These are phyloP conservation scores for Uria lomvia DNA, from an alignment of 2,113 vertebrate genomes.

Conservation along the genomic window DNA sequence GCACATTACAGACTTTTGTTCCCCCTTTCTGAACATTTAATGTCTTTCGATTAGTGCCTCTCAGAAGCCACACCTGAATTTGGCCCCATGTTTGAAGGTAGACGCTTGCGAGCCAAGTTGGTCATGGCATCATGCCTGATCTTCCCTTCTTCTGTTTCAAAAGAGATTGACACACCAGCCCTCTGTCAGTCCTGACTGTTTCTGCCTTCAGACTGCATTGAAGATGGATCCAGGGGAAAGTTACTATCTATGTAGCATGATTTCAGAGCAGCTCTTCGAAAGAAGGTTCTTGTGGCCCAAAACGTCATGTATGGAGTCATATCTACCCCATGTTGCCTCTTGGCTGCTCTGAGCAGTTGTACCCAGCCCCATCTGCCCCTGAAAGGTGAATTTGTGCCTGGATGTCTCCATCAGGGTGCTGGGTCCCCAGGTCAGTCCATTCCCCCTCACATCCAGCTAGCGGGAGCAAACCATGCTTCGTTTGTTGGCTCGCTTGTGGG, in stretches of 20 bases:
- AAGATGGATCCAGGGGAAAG: neutral
- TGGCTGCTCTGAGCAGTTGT: neutral
- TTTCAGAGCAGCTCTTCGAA: neutral
- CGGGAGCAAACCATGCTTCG: neutral
- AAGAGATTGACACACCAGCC: neutral
- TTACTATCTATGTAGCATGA: neutral
- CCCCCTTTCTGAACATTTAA: neutral
- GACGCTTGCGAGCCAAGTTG: neutral
- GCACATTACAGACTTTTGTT: neutral
- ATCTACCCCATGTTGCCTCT: neutral
- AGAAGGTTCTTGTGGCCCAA: neutral
- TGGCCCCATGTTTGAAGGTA: neutral
- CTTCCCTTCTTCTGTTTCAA: neutral
- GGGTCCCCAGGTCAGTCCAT: neutral
- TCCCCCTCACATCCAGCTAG: neutral
- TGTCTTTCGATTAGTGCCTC: fast-evolving
- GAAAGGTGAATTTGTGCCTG: neutral
- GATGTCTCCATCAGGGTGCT: neutral
- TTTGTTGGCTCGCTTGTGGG: fast-evolving
- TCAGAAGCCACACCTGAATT: neutral
- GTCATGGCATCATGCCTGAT: neutral
- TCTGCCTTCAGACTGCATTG: neutral
- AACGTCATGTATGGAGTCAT: fast-evolving
- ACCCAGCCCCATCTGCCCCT: neutral
- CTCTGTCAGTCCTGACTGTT: neutral